Evolutionary conservation across 2,888 invertebrate species (phyloP).

Genomic region (Ochropleura plecta): DNA sequence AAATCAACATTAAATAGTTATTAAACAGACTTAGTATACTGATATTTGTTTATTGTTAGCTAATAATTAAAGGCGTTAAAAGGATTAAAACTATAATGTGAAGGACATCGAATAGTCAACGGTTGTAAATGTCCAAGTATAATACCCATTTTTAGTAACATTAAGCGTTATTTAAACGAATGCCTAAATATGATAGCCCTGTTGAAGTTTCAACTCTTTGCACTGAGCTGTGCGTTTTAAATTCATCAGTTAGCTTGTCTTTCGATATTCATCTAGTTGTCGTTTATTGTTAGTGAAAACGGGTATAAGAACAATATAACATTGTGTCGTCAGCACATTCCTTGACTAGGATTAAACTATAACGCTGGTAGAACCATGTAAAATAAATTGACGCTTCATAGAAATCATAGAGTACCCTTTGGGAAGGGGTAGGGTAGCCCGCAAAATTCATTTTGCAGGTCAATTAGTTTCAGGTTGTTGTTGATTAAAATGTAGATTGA

Average conservation of each 20-base stretch:
- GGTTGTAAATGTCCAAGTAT: conserved; percentile 16
- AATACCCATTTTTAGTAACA: not conserved
- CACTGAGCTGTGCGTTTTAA: not conserved
- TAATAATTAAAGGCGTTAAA: conserved; percentile 31
- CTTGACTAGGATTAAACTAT: conserved; percentile 42
- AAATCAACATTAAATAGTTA: conserved; percentile 40
- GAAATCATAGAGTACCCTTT: not conserved
- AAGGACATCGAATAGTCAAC: conserved; percentile 3
- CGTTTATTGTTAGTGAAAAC: not conserved
- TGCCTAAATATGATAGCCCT: not conserved
- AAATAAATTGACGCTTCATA: not conserved
- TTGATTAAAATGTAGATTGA: no score
- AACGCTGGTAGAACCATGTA: conserved; percentile 5
- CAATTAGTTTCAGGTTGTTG: no score
- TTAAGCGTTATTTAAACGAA: not conserved
- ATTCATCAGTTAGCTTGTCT: not conserved
- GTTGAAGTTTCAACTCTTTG: not conserved
- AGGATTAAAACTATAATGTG: conserved; percentile 33
- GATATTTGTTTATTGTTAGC: conserved; percentile 37
- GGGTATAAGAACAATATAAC: not conserved
- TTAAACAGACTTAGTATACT: conserved; percentile 40
- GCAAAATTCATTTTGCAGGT: no score
- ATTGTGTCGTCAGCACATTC: conserved; percentile 30
- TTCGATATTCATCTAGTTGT: not conserved
- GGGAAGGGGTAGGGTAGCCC: no score